Percentiles rank a stretch among this genome's conserved stretches.
phyloP scores from a whole-genome alignment of 2,888 invertebrate genomes.

The Lepeophtheirus nordmannii region DNA sequence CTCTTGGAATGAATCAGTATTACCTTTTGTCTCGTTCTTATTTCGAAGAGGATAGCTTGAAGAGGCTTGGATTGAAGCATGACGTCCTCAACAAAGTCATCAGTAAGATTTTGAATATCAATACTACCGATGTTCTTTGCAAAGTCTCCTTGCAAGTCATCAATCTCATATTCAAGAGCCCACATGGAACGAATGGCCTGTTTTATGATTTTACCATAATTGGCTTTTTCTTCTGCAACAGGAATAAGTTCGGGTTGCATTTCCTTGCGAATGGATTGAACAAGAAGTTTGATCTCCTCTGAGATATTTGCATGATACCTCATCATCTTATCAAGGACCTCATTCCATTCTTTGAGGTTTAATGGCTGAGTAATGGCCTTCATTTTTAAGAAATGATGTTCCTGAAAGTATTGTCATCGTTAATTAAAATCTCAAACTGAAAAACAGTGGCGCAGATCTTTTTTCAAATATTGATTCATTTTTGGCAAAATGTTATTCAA shows the following conservation, averaged over 20 bases:
- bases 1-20: neutral
- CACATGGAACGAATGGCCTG: constrained; percentile 21
- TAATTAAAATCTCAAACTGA: too few relatives aligned
- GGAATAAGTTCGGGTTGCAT: constrained; percentile 22
- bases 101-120: constrained; percentile 21
- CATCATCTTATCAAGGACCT: constrained; percentile 20
- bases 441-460: too few relatives aligned
- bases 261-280: constrained; percentile 23
- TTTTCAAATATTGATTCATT: too few relatives aligned
- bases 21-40: constrained; percentile 21
- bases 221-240: constrained; percentile 22
- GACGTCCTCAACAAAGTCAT: constrained; percentile 24
- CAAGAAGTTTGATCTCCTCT: constrained; percentile 12
- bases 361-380: constrained; percentile 12
- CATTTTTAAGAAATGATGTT: neutral
- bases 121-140: constrained; percentile 20
- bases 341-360: constrained; percentile 21
- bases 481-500: too few relatives aligned
- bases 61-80: constrained; percentile 24
- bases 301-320: constrained; percentile 21
- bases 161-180: constrained; percentile 22
- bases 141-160: constrained; percentile 20
- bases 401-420: neutral
- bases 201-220: constrained; percentile 20
- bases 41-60: constrained; percentile 19